phyloP scores from a whole-genome alignment of 2,888 invertebrate genomes.

The Stomorhina lunata region DNA sequence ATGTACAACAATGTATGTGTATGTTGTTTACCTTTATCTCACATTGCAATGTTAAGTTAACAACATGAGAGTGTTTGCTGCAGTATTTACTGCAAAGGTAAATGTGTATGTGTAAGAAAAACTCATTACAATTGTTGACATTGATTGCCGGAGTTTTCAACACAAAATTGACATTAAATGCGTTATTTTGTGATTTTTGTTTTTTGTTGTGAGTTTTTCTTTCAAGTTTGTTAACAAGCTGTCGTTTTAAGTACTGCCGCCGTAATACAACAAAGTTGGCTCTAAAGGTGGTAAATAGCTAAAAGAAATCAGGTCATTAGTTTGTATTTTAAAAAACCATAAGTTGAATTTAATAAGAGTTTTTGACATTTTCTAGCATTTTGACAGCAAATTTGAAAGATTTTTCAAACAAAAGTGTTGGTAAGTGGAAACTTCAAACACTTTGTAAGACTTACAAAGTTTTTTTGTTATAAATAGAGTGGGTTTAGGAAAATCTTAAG shows the following conservation, averaged over 20 bases:
- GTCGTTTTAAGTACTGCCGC: background rate
- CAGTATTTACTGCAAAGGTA: no score
- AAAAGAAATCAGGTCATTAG: slow-evolving; percentile 46
- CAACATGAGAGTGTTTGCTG: no score
- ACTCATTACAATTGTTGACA: slow-evolving; percentile 40
- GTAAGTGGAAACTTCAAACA: background rate
- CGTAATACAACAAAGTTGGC: no score
- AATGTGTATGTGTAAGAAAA: background rate
- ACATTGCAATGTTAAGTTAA: no score
- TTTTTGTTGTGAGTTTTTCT: background rate
- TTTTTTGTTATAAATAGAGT: background rate
- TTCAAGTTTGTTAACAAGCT: slow-evolving; percentile 11
- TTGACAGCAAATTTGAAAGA: background rate
- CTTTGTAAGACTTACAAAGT: background rate
- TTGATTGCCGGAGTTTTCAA: slow-evolving; percentile 52
- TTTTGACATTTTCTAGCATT: slow-evolving; percentile 27
- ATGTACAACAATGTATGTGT: background rate
- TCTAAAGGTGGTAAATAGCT: slow-evolving; percentile 34
- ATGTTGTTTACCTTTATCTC: background rate
- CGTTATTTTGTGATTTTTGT: slow-evolving; percentile 2
- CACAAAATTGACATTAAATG: slow-evolving; percentile 54
- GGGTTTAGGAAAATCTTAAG: background rate
- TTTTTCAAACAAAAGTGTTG: slow-evolving; percentile 4
- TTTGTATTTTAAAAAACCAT: background rate
- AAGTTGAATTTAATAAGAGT: slow-evolving; percentile 13